These are phyloP conservation scores for Microplitis manilae DNA, from an alignment of 2,888 invertebrate species.

Conservation along the genomic window DNA sequence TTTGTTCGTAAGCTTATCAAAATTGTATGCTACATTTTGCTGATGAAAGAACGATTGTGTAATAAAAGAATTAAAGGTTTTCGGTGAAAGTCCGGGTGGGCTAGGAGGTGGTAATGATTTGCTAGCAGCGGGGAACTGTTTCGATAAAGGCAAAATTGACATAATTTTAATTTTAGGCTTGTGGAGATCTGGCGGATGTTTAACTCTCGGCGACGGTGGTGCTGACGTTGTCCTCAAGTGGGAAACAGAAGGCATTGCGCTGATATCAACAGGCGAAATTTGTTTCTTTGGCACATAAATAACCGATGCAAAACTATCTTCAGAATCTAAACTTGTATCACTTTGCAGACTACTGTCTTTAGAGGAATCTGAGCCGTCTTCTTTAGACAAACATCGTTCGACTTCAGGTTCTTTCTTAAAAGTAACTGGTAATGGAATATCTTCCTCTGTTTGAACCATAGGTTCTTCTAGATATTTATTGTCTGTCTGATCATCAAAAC, in stretches of 20 bases:
- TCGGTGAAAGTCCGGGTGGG: conserved; percentile 64
- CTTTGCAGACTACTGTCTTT: conserved; percentile 93
- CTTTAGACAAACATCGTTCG: conserved; percentile 85
- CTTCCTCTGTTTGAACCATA: conserved; percentile 25
- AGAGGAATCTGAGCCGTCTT: conserved; percentile 91
- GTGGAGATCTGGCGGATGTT: conserved; percentile 79
- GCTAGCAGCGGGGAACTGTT: conserved; percentile 76
- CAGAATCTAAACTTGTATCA: conserved; percentile 94
- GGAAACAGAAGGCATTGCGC: conserved; percentile 75
- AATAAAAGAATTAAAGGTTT: conserved; percentile 48
- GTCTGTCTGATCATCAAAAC: conserved; percentile 1
- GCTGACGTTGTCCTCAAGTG: conserved; percentile 79
- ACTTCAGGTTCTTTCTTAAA: conserved; percentile 61
- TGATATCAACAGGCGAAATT: conserved; percentile 59
- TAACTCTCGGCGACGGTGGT: conserved; percentile 84
- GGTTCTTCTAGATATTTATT: conserved; percentile 5
- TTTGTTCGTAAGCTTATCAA: conserved; percentile 27
- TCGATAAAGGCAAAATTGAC: conserved; percentile 73
- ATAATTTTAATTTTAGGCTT: conserved; percentile 80
- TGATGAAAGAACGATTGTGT: conserved; percentile 35
- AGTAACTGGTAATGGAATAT: conserved; percentile 16
- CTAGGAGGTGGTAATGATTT: conserved; percentile 73
- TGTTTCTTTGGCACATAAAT: conserved; percentile 91
- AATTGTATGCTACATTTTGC: not conserved
- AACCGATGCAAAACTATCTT: conserved; percentile 94